Evolutionary conservation across 2,797 vertebrate species (phyloP).

Genomic region (Sciurus vulgaris): DNA sequence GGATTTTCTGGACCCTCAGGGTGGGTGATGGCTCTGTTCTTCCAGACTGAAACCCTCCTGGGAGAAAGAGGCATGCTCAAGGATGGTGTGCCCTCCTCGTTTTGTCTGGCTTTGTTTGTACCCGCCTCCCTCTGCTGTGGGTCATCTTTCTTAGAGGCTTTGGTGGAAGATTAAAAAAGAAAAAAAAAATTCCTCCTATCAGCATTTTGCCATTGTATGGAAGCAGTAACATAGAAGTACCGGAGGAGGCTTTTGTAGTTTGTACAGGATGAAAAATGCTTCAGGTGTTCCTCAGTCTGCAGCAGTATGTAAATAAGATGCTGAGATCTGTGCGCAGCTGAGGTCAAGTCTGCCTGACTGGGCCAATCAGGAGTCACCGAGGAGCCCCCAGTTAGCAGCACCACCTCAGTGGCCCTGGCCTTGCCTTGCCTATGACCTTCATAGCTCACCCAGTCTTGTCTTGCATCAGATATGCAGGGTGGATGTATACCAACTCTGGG

Average conservation of each 20-base stretch:
- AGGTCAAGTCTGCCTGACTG: neutral
- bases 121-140: neutral
- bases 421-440: conserved; percentile 52
- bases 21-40: neutral
- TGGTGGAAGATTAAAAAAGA: conserved; percentile 69
- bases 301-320: conserved; percentile 72
- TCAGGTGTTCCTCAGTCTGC: conserved; percentile 58
- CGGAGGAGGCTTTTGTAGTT: conserved; percentile 64
- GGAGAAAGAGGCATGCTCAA: neutral
- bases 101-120: conserved; percentile 35
- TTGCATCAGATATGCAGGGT: conserved; percentile 69
- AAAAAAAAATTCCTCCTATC: conserved; percentile 75
- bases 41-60: neutral
- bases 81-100: neutral
- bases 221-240: conserved; percentile 56
- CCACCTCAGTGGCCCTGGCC: neutral
- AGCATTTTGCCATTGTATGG: conserved; percentile 75
- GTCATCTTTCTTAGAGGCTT: conserved; percentile 78
- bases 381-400: neutral
- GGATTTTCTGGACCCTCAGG: neutral
- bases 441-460: conserved; percentile 31
- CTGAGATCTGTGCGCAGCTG: neutral
- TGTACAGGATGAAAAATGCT: conserved; percentile 77
- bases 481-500: conserved; percentile 43
- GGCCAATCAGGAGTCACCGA: conserved; percentile 29